Conservation (phyloP, 2,888 invertebrate genomes). For the Heliconius hortense region DNA sequence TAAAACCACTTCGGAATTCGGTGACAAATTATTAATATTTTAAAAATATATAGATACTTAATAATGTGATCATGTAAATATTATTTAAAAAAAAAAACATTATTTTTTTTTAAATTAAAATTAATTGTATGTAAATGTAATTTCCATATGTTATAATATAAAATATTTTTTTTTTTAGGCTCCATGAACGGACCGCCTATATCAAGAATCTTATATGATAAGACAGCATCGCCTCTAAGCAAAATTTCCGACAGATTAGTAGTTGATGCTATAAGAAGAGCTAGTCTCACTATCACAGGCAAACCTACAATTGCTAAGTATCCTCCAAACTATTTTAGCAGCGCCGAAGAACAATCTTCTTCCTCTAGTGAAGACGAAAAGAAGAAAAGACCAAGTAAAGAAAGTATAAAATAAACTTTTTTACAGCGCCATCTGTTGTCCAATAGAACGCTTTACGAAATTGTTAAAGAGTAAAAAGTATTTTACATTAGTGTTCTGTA, state of each 20-base stretch:
- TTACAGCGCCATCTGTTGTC: constrained; percentile 57
- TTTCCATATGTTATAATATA: background rate
- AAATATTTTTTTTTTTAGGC: constrained; percentile 50
- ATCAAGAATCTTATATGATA: constrained; percentile 51
- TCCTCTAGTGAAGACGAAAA: constrained; percentile 69
- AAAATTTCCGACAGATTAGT: constrained; percentile 68
- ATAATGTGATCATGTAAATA: background rate
- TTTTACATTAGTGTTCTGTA: background rate
- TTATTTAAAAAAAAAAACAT: no score
- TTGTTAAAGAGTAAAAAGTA: background rate
- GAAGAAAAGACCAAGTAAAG: constrained; percentile 1
- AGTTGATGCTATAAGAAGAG: constrained; percentile 68
- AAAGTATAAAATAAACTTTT: constrained; percentile 16
- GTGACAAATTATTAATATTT: background rate
- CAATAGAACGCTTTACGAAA: constrained; percentile 47
- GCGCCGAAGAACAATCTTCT: constrained; percentile 61
- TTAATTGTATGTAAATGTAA: background rate
- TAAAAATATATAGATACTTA: background rate
- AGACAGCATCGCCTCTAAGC: constrained; percentile 57
- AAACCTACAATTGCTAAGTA: constrained; percentile 69
- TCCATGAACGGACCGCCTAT: constrained; percentile 56
- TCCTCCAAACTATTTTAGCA: constrained; percentile 70
- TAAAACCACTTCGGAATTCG: background rate
- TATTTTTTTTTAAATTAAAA: background rate
- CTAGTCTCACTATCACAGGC: constrained; percentile 68